A percentile compares a stretch with the other conserved stretches of the same genome.
phyloP scores from a whole-genome alignment of 2,113 vertebrate species.

The Irena cyanogastra region DNA sequence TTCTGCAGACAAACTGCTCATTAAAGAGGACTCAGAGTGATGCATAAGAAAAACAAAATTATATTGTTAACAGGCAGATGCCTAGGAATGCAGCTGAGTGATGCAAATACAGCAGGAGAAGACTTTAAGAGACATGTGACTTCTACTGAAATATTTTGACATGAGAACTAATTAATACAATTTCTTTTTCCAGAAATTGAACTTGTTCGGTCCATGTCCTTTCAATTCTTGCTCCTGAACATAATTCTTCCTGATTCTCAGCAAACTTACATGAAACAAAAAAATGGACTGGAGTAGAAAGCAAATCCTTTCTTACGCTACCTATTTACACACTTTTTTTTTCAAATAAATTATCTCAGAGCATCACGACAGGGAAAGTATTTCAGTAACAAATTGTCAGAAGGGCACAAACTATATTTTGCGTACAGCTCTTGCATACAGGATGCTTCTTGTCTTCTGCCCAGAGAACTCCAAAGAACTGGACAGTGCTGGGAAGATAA shows the following conservation, averaged over 20 bases:
- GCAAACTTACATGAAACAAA: not conserved
- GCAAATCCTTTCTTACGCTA: not conserved
- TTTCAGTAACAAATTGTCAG: not conserved
- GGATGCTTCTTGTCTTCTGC: not conserved
- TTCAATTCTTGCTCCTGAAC: not conserved
- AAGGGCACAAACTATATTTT: not conserved
- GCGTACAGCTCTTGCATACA: not conserved
- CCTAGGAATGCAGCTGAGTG: not conserved
- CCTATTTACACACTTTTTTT: not conserved
- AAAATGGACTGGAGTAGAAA: not conserved
- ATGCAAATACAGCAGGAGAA: not conserved
- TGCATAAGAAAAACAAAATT: not conserved
- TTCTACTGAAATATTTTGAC: not conserved
- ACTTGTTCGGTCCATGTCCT: not conserved
- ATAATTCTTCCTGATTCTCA: not conserved
- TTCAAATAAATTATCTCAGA: not conserved
- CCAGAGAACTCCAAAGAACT: not conserved
- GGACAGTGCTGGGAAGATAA: not conserved
- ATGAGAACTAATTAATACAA: not conserved
- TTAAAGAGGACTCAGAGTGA: not conserved
- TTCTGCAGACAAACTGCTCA: not conserved
- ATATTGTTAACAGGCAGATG: not conserved
- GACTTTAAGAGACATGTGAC: not conserved
- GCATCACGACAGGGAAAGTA: not conserved
- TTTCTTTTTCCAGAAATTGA: not conserved